A percentile compares a stretch with the other conserved stretches of the same genome.
Evolutionary conservation across 2,797 vertebrate genomes (phyloP).

Genomic region (Paedocypris micromegethes): DNA sequence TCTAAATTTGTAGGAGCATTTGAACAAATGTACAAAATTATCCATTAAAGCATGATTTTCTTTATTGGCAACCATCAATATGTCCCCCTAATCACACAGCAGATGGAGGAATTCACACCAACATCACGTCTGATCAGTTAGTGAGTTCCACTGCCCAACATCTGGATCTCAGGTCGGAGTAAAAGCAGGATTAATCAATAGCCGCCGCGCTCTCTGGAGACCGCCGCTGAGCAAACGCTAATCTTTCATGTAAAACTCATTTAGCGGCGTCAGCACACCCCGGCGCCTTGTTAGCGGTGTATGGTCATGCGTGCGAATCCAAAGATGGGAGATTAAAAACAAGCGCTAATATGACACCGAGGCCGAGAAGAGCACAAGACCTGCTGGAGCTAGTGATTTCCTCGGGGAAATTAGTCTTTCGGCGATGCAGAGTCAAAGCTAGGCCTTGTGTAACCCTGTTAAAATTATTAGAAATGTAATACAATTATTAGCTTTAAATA

Average conservation of each 20-base stretch:
- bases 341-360: slow-evolving; percentile 42
- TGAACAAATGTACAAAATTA: no score
- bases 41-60: no score
- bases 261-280: slow-evolving; percentile 17
- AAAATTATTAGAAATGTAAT: slow-evolving; percentile 7
- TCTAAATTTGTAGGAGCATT: no score
- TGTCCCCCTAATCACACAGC: no score
- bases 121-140: no score
- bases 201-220: background rate
- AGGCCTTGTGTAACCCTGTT: slow-evolving; percentile 2
- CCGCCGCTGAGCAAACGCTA: slow-evolving; percentile 20
- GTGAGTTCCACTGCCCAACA: background rate
- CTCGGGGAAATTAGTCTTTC: slow-evolving; percentile 60
- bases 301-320: slow-evolving; percentile 18
- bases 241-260: slow-evolving; percentile 37
- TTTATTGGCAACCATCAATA: no score
- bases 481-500: slow-evolving; percentile 21
- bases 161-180: background rate
- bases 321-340: slow-evolving; percentile 34
- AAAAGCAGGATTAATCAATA: slow-evolving; percentile 28
- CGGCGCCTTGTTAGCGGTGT: slow-evolving; percentile 8
- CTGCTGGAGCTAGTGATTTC: slow-evolving; percentile 57
- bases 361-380: slow-evolving; percentile 18
- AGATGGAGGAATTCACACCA: no score
- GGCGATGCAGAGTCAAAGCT: slow-evolving; percentile 48